phyloP scores from a whole-genome alignment of 2,888 invertebrate genomes.

The Oscheius sp. region DNA sequence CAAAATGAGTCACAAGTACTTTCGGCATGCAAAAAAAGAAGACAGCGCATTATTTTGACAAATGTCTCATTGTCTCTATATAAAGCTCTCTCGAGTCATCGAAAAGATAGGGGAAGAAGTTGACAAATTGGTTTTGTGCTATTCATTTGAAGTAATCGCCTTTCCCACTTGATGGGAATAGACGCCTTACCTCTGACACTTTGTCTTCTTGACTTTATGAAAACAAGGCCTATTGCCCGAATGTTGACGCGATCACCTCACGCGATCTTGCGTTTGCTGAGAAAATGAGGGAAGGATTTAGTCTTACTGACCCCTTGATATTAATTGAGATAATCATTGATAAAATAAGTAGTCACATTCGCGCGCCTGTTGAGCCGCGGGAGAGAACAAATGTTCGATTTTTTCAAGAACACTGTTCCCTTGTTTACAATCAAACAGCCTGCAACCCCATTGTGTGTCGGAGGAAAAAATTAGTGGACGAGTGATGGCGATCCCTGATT shows the following conservation, averaged over 20 bases:
- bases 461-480: conserved; percentile 24
- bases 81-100: conserved; percentile 8
- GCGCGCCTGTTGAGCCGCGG: too few species aligned
- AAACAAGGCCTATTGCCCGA: conserved; percentile 1
- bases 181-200: conserved; percentile 12
- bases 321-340: too few species aligned
- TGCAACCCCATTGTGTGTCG: conserved; percentile 20
- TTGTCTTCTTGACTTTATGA: neutral
- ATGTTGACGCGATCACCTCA: neutral
- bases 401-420: conserved; percentile 18
- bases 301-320: neutral
- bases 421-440: conserved; percentile 27
- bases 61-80: neutral
- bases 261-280: neutral
- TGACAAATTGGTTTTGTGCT: conserved; percentile 30
- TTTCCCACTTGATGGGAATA: conserved; percentile 22
- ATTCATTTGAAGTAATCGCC: conserved; percentile 23
- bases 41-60: neutral
- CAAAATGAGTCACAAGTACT: neutral
- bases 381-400: conserved; percentile 10
- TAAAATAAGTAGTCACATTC: too few species aligned
- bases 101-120: conserved; percentile 22
- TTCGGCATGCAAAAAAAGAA: too few species aligned
- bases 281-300: neutral
- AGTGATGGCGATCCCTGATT: conserved; percentile 27